Percentiles rank a stretch among this genome's conserved stretches.
phyloP scores from a whole-genome alignment of 2,797 vertebrate species.

The Arnoldichthys spilopterus region DNA sequence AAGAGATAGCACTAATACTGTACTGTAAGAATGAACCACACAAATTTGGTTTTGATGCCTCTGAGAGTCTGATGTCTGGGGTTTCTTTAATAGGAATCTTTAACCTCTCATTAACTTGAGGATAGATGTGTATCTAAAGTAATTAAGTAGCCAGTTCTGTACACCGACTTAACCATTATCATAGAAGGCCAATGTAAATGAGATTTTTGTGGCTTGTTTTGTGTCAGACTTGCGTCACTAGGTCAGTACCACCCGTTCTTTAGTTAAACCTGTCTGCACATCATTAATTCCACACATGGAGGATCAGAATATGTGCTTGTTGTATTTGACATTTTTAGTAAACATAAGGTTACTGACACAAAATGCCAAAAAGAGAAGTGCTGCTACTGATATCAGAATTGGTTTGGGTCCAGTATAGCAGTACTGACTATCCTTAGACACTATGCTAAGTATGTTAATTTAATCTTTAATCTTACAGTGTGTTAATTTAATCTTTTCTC shows the following conservation, averaged over 20 bases:
- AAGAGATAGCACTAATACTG: slow-evolving; percentile 56
- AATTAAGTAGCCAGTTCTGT: slow-evolving; percentile 66
- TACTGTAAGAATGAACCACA: slow-evolving; percentile 60
- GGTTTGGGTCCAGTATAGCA: too few species aligned
- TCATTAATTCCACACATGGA: background rate
- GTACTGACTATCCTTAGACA: too few species aligned
- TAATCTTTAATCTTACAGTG: too few species aligned
- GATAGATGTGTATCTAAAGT: slow-evolving; percentile 70
- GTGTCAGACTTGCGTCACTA: background rate
- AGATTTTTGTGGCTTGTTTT: slow-evolving; percentile 10
- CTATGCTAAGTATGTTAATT: too few species aligned
- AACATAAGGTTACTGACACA: background rate
- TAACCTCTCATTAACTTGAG: slow-evolving; percentile 70
- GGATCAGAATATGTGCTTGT: background rate
- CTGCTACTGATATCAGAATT: too few species aligned
- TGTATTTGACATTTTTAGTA: background rate
- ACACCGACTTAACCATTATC: slow-evolving; percentile 59
- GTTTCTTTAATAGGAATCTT: slow-evolving; percentile 65
- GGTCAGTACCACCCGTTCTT: background rate
- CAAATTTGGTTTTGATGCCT: slow-evolving; percentile 63
- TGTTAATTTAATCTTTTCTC: too few species aligned
- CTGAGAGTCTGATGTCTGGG: slow-evolving; percentile 63
- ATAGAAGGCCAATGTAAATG: slow-evolving; percentile 17
- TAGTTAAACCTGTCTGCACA: background rate
- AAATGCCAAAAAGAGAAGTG: too few species aligned